These are phyloP conservation scores for Morone saxatilis DNA, from an alignment of 2,113 vertebrate species.

Conservation along the genomic window DNA sequence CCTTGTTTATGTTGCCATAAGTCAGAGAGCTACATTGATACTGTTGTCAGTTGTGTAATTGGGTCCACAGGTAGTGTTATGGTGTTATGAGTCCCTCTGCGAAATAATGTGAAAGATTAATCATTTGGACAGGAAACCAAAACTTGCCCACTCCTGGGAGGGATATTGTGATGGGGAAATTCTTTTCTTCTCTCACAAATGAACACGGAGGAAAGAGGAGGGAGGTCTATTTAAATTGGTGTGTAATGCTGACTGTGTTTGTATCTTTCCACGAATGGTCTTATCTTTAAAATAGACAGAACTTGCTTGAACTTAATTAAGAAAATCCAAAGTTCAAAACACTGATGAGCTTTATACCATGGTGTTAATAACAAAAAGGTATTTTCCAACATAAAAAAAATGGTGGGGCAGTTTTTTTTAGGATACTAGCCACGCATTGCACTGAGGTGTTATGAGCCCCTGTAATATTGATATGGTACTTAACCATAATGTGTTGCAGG, in stretches of 20 bases:
- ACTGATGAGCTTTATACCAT: neutral
- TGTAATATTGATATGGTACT: slow-evolving; percentile 42
- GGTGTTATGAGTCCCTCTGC: slow-evolving; percentile 63
- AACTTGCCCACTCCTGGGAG: slow-evolving; percentile 58
- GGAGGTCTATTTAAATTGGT: slow-evolving; percentile 10
- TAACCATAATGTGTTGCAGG: slow-evolving; percentile 39
- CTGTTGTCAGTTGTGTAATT: slow-evolving; percentile 77
- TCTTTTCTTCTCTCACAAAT: slow-evolving; percentile 42
- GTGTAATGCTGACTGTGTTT: neutral
- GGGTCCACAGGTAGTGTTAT: slow-evolving; percentile 73
- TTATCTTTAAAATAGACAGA: neutral
- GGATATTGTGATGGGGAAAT: slow-evolving; percentile 47
- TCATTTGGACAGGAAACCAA: slow-evolving; percentile 77
- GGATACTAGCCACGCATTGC: neutral
- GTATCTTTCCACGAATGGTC: neutral
- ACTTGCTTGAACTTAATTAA: neutral
- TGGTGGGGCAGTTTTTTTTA: neutral
- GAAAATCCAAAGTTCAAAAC: slow-evolving; percentile 5
- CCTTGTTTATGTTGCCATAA: slow-evolving; percentile 54
- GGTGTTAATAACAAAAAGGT: neutral
- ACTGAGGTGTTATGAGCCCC: neutral
- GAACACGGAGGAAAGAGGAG: slow-evolving; percentile 14
- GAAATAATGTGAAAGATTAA: slow-evolving; percentile 79
- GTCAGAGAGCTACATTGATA: slow-evolving; percentile 63
- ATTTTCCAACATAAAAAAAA: slow-evolving; percentile 18